Evolutionary conservation across 2,113 vertebrate species (phyloP), one percentile per base, ranked within the genome.

Genomic region (Spheniscus mendiculus): DNA sequence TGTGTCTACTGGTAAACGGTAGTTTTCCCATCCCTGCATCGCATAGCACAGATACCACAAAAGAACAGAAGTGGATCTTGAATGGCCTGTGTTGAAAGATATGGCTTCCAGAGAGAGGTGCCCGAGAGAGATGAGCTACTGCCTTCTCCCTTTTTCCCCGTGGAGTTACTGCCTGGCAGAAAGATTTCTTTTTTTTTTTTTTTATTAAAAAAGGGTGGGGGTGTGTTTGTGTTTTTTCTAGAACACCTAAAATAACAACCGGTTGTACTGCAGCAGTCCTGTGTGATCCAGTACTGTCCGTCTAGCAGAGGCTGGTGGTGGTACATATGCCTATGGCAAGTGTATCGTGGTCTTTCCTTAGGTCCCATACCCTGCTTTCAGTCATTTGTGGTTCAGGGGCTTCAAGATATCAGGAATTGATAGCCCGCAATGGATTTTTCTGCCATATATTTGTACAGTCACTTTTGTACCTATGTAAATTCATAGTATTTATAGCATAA

Each of bases 1-100:
- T 32, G 27, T 32, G 70, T 32, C 38, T 22, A 3, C 21, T 12
- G 26, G 30, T 49, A 22, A 67, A 23, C 19, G 0, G 2, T 7
- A 15, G 40, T 23, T 59, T 55, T 32, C n/a, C 5, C 3, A 12
- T 23, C 50, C 26, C 30, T 17, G 14, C 7, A 1, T 29, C 7
- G 0, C 11, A 3, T 36, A 25, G 70, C 18, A 7, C 50, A 10
- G 59, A 9, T 72, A 11, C 21, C 29, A 6, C 11, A 6, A 5
- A 38, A n/a, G 34, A 29, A 6, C 17, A 42, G 55, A 10, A 25
- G 10, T 4, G 38, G 38, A 5, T 17, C 52, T 34, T 10, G n/a
- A 22, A 9, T 3, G 25, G 50, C 16, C 20, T 7, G 3, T 30
- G 49, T 6, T 52, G 49, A 44, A 29, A 26, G 42, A 6, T 30